phyloP scores from a whole-genome alignment of 2,888 invertebrate genomes.

The Ditula angustiorana region DNA sequence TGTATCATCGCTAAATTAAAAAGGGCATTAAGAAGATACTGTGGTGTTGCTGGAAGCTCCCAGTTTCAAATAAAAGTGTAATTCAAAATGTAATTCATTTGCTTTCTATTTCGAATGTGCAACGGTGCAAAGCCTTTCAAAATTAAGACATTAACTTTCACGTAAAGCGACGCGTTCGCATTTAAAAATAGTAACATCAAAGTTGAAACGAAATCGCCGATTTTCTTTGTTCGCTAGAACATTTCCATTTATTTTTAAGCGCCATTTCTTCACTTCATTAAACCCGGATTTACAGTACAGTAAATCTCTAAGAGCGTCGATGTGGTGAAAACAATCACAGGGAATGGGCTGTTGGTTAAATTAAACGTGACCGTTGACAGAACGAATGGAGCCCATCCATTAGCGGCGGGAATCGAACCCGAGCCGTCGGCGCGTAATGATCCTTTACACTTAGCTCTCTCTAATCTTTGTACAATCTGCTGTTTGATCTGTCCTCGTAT shows the following conservation, averaged over 20 bases:
- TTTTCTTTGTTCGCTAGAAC: slow-evolving; percentile 24
- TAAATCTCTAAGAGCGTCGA: slow-evolving; percentile 38
- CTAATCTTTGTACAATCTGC: slow-evolving; percentile 5
- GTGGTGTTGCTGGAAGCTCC: no score
- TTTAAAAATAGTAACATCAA: neutral
- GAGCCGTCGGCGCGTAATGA: slow-evolving; percentile 16
- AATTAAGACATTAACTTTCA: neutral
- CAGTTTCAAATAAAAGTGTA: no score
- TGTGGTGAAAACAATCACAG: slow-evolving; percentile 41
- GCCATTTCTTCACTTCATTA: slow-evolving; percentile 38
- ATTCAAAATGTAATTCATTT: no score
- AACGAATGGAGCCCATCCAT: slow-evolving; percentile 36
- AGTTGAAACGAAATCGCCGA: slow-evolving; percentile 1
- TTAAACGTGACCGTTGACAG: slow-evolving; percentile 40
- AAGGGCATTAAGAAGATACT: no score
- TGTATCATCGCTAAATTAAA: no score
- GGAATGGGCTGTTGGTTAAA: slow-evolving; percentile 39
- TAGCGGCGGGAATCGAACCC: slow-evolving; percentile 36
- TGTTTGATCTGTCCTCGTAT: neutral
- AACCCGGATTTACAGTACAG: slow-evolving; percentile 37
- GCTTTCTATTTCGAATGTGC: no score
- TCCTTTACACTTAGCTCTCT: slow-evolving; percentile 12
- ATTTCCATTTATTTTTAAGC: slow-evolving; percentile 38
- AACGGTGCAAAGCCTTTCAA: no score
- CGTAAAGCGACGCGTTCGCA: neutral